A percentile compares a stretch with the other conserved stretches of the same genome.
These are phyloP conservation scores for Anas acuta DNA, from an alignment of 2,797 vertebrate species.

Conservation along the genomic window DNA sequence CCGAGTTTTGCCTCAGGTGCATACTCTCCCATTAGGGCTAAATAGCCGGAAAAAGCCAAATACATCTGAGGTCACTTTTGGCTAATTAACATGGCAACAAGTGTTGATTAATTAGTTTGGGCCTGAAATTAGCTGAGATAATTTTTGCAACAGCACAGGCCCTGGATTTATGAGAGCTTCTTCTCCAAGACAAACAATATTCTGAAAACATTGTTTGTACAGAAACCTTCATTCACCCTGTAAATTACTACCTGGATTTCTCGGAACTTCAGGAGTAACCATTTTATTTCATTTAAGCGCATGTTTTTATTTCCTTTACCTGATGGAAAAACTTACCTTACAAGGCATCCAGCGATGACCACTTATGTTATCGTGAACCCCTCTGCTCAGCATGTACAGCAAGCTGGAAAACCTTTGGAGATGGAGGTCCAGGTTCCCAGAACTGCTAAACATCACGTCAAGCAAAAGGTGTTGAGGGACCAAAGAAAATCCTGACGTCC, in stretches of 20 bases:
- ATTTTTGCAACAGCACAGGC: background rate
- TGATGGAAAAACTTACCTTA: background rate
- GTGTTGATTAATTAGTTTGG: conserved; percentile 59
- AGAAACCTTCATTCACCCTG: background rate
- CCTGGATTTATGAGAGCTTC: background rate
- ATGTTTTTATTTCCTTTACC: background rate
- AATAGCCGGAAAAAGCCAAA: conserved; percentile 43
- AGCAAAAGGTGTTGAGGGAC: background rate
- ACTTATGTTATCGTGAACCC: background rate
- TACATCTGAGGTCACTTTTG: conserved; percentile 53
- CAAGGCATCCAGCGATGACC: background rate
- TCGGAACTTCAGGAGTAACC: background rate
- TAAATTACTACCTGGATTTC: conserved; percentile 45
- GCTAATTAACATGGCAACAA: conserved; percentile 67
- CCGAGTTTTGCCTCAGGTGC: conserved; percentile 61
- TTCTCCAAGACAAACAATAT: conserved; percentile 62
- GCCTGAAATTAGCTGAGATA: conserved; percentile 40
- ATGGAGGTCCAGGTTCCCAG: background rate
- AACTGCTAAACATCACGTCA: background rate
- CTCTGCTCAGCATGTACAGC: background rate
- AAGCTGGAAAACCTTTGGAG: background rate
- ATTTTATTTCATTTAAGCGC: background rate
- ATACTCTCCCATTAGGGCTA: conserved; percentile 37
- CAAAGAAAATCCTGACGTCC: background rate
- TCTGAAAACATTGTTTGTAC: conserved; percentile 13